These are phyloP conservation scores for Petroica traversi DNA, from an alignment of 2,113 vertebrate genomes.

Conservation along the genomic window DNA sequence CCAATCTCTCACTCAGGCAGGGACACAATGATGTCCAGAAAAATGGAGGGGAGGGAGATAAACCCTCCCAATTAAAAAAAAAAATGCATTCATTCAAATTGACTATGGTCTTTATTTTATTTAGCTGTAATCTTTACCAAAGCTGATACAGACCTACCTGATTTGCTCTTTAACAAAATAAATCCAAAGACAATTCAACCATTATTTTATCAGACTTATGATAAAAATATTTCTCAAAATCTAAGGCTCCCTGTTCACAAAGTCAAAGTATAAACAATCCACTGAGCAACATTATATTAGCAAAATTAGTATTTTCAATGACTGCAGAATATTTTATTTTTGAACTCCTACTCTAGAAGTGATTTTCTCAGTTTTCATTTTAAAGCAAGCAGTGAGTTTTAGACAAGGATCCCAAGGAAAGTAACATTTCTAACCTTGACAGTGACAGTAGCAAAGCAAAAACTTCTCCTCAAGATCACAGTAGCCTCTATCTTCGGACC, in stretches of 20 bases:
- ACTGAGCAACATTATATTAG: background rate
- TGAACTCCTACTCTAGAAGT: background rate
- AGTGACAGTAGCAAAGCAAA: background rate
- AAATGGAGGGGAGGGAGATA: rapidly evolving
- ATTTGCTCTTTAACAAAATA: background rate
- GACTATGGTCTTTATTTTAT: background rate
- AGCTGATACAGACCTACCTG: background rate
- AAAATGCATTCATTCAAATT: background rate
- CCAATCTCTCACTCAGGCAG: background rate
- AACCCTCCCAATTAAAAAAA: background rate
- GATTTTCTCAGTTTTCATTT: background rate
- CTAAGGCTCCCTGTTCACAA: background rate
- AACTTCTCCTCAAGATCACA: background rate
- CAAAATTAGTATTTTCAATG: background rate
- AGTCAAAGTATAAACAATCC: background rate
- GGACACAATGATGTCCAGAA: background rate
- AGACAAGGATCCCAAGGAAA: background rate
- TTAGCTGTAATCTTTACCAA: background rate
- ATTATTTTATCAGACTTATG: background rate
- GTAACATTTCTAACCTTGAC: background rate
- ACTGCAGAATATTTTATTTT: background rate
- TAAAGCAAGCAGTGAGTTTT: background rate
- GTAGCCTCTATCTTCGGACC: background rate
- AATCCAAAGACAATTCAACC: background rate
- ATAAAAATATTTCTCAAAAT: background rate